Evolutionary conservation across 2,797 vertebrate genomes (phyloP).

Genomic region (Tenualosa thibaudeaui): DNA sequence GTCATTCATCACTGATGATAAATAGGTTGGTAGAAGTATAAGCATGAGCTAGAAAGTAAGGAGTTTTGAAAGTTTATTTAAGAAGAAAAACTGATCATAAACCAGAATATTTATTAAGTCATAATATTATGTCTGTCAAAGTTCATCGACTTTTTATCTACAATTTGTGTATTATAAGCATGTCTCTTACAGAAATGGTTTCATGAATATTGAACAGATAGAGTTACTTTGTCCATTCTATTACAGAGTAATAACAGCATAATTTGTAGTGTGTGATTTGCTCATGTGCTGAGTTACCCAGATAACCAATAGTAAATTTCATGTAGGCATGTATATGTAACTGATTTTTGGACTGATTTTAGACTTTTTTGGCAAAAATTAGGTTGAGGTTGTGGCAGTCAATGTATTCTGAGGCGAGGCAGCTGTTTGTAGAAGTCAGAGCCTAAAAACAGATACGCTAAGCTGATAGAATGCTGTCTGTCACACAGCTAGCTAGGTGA

Average conservation of each 20-base stretch:
- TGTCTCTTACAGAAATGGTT: too few relatives aligned
- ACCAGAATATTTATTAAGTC: too few relatives aligned
- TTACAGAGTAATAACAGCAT: background rate
- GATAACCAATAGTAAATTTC: background rate
- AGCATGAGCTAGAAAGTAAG: background rate
- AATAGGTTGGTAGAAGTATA: background rate
- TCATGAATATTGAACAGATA: background rate
- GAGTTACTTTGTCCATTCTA: background rate
- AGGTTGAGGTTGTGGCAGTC: conserved; percentile 21
- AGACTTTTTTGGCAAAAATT: background rate
- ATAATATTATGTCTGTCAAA: too few relatives aligned
- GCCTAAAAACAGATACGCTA: conserved; percentile 59
- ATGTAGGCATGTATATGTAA: background rate
- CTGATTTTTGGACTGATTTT: background rate
- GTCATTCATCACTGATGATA: background rate
- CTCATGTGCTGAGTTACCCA: background rate
- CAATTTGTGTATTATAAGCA: too few relatives aligned
- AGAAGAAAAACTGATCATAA: background rate
- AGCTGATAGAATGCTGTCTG: conserved; percentile 50
- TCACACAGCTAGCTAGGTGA: background rate
- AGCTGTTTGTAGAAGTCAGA: conserved; percentile 52
- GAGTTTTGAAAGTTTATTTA: background rate
- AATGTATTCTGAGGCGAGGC: conserved; percentile 50
- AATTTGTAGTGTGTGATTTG: background rate
- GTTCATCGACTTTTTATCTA: too few relatives aligned